Conservation (phyloP, 2,888 invertebrate species). For the Leucophenga maculata region DNA sequence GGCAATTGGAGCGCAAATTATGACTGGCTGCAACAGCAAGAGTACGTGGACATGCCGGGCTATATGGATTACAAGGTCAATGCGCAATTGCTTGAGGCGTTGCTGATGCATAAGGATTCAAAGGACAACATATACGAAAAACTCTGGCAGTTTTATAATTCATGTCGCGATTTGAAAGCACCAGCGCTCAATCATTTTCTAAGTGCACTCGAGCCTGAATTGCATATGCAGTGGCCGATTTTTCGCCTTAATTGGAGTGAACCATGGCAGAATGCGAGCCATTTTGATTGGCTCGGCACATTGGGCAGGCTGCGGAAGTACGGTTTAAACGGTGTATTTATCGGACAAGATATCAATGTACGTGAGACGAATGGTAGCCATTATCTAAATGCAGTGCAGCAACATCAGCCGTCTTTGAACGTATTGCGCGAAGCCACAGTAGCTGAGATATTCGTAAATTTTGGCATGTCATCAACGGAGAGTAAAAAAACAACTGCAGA, state of each 20-base stretch:
- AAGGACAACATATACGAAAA: constrained; percentile 40
- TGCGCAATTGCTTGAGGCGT: constrained; percentile 45
- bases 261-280: constrained; percentile 51
- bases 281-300: constrained; percentile 59
- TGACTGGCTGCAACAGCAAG: constrained; percentile 29
- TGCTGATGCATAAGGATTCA: constrained; percentile 29
- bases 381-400: constrained; percentile 51
- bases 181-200: constrained; percentile 54
- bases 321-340: constrained; percentile 56
- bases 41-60: constrained; percentile 62
- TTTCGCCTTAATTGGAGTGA: constrained; percentile 50
- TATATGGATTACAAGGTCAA: constrained; percentile 60
- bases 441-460: constrained; percentile 45
- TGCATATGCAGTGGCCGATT: constrained; percentile 60
- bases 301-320: constrained; percentile 52
- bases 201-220: constrained; percentile 44
- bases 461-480: constrained; percentile 50
- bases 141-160: constrained; percentile 48
- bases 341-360: constrained; percentile 56
- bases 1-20: constrained; percentile 60
- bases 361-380: constrained; percentile 53
- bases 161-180: constrained; percentile 48
- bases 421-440: constrained; percentile 36
- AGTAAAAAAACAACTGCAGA: constrained; percentile 41
- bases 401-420: constrained; percentile 38